These are phyloP conservation scores for Rhagologus leucostigma DNA, from an alignment of 2,113 vertebrate species.

Conservation along the genomic window DNA sequence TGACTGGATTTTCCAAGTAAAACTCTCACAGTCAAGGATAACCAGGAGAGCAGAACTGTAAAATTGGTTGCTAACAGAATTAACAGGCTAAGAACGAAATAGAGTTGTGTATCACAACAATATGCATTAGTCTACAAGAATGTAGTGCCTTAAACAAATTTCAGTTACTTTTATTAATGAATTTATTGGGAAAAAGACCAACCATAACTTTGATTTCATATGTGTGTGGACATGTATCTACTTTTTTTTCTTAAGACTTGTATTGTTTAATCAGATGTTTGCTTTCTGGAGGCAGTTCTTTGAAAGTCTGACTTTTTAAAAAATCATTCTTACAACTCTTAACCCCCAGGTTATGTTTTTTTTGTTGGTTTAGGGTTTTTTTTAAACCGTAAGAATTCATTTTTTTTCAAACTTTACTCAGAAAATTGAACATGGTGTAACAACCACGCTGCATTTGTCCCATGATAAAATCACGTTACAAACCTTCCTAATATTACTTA, in stretches of 20 bases:
- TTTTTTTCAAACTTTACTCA: neutral
- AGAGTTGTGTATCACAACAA: neutral
- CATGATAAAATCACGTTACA: neutral
- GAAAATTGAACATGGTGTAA: rapidly evolving
- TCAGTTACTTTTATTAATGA: neutral
- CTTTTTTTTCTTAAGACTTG: neutral
- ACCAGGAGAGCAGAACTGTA: neutral
- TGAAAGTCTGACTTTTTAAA: neutral
- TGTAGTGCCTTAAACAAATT: neutral
- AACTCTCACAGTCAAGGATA: neutral
- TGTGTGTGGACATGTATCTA: neutral
- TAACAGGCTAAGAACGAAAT: neutral
- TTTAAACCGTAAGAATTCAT: neutral
- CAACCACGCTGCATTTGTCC: neutral
- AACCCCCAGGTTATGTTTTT: too few species aligned
- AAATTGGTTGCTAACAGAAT: neutral
- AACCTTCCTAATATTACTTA: neutral
- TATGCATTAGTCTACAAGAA: neutral
- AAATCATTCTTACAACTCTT: neutral
- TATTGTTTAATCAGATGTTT: neutral
- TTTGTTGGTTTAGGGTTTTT: neutral
- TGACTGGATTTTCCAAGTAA: neutral
- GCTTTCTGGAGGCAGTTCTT: neutral
- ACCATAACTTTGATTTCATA: neutral
- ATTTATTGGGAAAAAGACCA: neutral